A percentile compares a stretch with the other conserved stretches of the same genome.
These are phyloP conservation scores for Sterrhoptilus dennistouni DNA, from an alignment of 2,113 vertebrate species.

Conservation along the genomic window DNA sequence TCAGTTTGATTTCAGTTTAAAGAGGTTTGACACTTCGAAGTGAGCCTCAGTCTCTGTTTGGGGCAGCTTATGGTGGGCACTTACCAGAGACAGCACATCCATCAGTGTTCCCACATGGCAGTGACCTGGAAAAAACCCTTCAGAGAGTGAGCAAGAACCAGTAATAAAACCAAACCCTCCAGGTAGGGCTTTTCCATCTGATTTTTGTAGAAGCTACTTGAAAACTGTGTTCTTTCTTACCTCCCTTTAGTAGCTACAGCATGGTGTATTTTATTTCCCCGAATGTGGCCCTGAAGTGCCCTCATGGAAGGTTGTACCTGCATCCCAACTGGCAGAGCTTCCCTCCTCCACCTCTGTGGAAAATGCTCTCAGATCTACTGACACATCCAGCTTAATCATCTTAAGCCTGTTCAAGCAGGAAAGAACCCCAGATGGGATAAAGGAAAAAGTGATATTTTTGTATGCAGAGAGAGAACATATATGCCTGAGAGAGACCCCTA, in stretches of 20 bases:
- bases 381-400: background rate
- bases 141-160: background rate
- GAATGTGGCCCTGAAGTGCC: fast-evolving
- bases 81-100: background rate
- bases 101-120: fast-evolving
- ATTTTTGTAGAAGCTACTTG: background rate
- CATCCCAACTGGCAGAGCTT: background rate
- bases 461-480: no score
- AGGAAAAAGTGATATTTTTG: background rate
- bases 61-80: background rate
- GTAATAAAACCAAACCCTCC: background rate
- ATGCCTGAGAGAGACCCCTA: no score
- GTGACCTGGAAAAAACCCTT: background rate
- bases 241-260: background rate
- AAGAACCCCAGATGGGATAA: background rate
- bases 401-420: background rate
- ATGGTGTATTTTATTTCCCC: background rate
- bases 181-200: background rate
- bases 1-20: background rate
- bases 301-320: fast-evolving
- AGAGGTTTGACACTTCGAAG: background rate
- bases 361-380: background rate
- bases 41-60: background rate
- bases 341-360: no score
- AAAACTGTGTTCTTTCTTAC: background rate